A percentile compares a stretch with the other conserved stretches of the same genome.
Evolutionary conservation across 2,888 invertebrate species (phyloP).

Genomic region (Leptothorax acervorum): DNA sequence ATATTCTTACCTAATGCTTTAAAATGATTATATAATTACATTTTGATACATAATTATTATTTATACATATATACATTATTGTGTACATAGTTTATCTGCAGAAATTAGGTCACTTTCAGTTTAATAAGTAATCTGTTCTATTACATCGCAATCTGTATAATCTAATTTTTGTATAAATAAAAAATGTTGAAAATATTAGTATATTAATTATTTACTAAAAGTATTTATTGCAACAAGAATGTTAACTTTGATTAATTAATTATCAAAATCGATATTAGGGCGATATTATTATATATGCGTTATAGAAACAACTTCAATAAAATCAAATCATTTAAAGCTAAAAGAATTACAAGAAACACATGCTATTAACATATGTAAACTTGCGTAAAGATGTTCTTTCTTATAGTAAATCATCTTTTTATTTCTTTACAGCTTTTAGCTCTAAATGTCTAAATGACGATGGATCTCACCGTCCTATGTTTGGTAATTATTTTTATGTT

Average conservation of each 20-base stretch:
- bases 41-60: neutral
- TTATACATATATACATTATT: too few relatives aligned
- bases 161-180: too few relatives aligned
- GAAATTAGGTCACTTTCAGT: neutral
- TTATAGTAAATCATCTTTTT: neutral
- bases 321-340: neutral
- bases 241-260: neutral
- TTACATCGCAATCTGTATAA: too few relatives aligned
- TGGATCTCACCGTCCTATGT: neutral
- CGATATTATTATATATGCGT: neutral
- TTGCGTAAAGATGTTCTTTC: neutral
- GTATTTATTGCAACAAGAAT: neutral
- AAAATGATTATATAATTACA: neutral
- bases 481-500: slow-evolving; percentile 8
- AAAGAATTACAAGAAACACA: neutral
- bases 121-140: neutral
- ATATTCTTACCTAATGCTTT: neutral
- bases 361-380: neutral
- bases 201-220: neutral
- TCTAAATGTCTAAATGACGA: neutral
- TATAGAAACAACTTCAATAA: neutral
- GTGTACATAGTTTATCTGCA: too few relatives aligned
- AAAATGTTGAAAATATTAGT: neutral
- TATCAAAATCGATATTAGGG: neutral
- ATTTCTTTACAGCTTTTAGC: slow-evolving; percentile 2